Evolutionary conservation across 2,888 invertebrate species (phyloP), one percentile per base, ranked within the genome.

Genomic region (Cabera pusaria): DNA sequence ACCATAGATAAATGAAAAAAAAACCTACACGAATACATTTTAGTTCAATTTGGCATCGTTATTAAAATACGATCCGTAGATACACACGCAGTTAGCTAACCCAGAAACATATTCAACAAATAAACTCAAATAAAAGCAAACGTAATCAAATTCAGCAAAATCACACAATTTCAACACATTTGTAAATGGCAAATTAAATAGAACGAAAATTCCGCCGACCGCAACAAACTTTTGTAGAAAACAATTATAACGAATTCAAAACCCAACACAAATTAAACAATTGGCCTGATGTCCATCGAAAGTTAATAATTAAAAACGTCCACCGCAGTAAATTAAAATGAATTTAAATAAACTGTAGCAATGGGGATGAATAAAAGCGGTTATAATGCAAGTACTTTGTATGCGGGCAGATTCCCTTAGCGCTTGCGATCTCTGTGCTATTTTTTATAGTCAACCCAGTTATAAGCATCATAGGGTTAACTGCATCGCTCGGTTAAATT

Each of bases 241-340:
- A 29, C 25, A 41, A 31, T 41, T 28, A n/a, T n/a, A n/a, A 28
- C 9, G 16, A 19, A 27, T 32, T 36, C 28, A 36, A 32, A 43
- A 19, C 32, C 22, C 22, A 27, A 35, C 26, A 32, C 31, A 36
- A 32, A 35, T 41, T 32, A 24, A 25, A 38, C 44, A 44, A 42
- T 41, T 43, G 28, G 23, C 39, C 11, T 29, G 22, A 34, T 27
- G 48, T 43, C 49, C 47, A 46, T 45, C 52, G 28, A 51, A 55
- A 57, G 49, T 56, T 56, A 49, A 54, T 64, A 61, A 64, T 64
- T 66, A 55, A 60, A 65, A 57, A 59, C 40, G 51, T 55, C 52
- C 29, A 40, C 47, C 49, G 41, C 40, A 51, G 45, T 14, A 4
- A 55, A 63, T 61, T 59, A 51, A 57, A 58, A 62, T 56, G 48